phyloP scores from a whole-genome alignment of 1,140 invertebrate species.

The Euglossa dilemma region DNA sequence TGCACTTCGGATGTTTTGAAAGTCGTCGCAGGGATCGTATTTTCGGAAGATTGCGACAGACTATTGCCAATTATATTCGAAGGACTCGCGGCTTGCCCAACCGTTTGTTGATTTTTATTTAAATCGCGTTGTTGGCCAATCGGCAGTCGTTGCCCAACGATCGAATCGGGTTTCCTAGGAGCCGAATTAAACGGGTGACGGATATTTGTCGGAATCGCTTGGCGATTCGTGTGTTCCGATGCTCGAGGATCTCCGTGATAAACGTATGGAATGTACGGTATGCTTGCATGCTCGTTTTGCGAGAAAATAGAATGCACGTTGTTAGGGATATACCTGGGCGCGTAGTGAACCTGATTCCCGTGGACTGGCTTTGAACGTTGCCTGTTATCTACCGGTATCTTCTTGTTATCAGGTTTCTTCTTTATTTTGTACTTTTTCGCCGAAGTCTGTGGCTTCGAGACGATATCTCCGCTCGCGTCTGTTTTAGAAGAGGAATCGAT shows the following conservation, averaged over 20 bases:
- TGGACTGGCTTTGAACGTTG: not conserved
- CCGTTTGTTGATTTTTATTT: not conserved
- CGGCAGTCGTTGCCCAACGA: conserved; percentile 5
- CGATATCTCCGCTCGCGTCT: not conserved
- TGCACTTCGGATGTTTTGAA: not conserved
- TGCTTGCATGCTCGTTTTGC: not conserved
- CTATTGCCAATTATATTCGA: not conserved
- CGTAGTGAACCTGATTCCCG: not conserved
- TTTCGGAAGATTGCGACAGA: not conserved
- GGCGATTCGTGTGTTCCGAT: not conserved
- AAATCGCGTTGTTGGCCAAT: not conserved
- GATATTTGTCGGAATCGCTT: not conserved
- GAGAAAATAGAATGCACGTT: not conserved
- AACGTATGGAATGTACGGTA: not conserved
- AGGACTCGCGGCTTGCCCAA: not conserved
- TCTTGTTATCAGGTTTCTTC: not conserved
- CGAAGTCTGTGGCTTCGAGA: not conserved
- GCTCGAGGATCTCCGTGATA: conserved; percentile 4
- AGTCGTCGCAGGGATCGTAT: not conserved
- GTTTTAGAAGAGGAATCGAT: not conserved
- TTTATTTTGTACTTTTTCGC: not conserved
- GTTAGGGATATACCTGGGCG: not conserved
- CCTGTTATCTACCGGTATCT: not conserved
- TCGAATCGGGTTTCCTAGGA: not conserved
- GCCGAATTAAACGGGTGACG: conserved; percentile 3